Evolutionary conservation across 2,113 vertebrate genomes (phyloP).

Genomic region (Bambusicola thoracicus): DNA sequence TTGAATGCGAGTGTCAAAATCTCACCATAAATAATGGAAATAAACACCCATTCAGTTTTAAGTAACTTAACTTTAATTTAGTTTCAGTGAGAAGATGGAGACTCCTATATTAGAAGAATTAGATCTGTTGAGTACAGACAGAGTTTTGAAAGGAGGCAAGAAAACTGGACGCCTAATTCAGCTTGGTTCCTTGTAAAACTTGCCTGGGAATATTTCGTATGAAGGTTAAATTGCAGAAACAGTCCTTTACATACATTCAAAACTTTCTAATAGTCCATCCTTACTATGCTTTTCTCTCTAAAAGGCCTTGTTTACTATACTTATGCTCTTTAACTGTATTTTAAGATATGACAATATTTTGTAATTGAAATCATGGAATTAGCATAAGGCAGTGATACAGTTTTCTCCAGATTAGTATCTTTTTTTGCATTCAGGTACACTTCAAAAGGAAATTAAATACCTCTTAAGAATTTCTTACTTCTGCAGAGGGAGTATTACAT

Average conservation of each 20-base stretch:
- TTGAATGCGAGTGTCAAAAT: not conserved
- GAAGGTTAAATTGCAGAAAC: not conserved
- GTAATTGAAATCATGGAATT: not conserved
- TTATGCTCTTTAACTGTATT: not conserved
- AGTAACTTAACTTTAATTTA: not conserved
- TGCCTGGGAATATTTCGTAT: not conserved
- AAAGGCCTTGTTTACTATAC: not conserved
- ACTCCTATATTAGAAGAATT: not conserved
- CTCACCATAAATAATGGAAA: not conserved
- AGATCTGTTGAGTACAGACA: not conserved
- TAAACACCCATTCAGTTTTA: not conserved
- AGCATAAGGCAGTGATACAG: not conserved
- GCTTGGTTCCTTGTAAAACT: not conserved
- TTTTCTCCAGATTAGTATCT: not conserved
- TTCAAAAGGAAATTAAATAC: not conserved
- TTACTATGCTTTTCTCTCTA: not conserved
- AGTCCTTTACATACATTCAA: not conserved
- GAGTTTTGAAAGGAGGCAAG: not conserved
- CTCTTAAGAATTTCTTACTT: not conserved
- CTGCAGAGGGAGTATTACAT: not conserved
- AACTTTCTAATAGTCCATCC: not conserved
- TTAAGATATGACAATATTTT: not conserved
- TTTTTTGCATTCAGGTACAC: not conserved
- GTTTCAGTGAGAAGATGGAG: not conserved
- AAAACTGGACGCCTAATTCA: not conserved